A percentile compares a stretch with the other conserved stretches of the same genome.
Evolutionary conservation across 1,140 invertebrate species (phyloP).

Genomic region (Drosophila takahashii): DNA sequence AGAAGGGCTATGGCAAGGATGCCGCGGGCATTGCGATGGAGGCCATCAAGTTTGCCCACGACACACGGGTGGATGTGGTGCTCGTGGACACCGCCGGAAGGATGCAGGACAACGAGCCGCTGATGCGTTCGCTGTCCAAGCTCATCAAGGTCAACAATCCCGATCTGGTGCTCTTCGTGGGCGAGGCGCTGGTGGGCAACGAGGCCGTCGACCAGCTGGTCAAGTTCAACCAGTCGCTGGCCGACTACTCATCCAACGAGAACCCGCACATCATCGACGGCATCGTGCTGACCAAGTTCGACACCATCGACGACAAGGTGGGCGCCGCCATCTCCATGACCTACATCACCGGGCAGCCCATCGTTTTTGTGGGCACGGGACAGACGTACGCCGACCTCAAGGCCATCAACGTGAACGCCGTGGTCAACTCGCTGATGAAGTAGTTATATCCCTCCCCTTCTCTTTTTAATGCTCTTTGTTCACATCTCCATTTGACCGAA

Average conservation of each 20-base stretch:
- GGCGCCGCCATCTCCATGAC: slow-evolving; percentile 99
- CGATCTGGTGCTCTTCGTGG: slow-evolving; percentile 99
- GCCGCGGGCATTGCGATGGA: slow-evolving; percentile 99
- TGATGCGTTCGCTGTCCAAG: slow-evolving; percentile 98
- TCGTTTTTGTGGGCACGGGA: slow-evolving; percentile 99
- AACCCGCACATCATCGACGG: slow-evolving; percentile 98
- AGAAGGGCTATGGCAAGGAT: slow-evolving; percentile 99
- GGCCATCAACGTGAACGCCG: slow-evolving; percentile 97
- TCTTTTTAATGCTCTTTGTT: slow-evolving; percentile 33
- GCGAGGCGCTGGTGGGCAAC: slow-evolving; percentile 99
- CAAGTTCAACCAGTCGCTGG: slow-evolving; percentile 99
- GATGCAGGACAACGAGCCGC: slow-evolving; percentile 99
- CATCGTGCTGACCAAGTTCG: slow-evolving; percentile 99
- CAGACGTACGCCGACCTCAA: slow-evolving; percentile 99
- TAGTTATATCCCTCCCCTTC: slow-evolving; percentile 85
- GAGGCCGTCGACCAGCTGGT: slow-evolving; percentile 99
- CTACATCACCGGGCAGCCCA: slow-evolving; percentile 99
- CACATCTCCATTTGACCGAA: slow-evolving; percentile 13
- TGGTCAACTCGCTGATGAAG: slow-evolving; percentile 98
- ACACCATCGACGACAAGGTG: slow-evolving; percentile 99
- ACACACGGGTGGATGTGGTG: slow-evolving; percentile 94
- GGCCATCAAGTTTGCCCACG: slow-evolving; percentile 95
- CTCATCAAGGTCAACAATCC: slow-evolving; percentile 96
- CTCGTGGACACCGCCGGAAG: slow-evolving; percentile 99
- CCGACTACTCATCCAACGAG: slow-evolving; percentile 92